Evolutionary conservation across 2,888 invertebrate species (phyloP), one percentile per base, ranked within the genome.

Genomic region (Ariolimax columbianus): DNA sequence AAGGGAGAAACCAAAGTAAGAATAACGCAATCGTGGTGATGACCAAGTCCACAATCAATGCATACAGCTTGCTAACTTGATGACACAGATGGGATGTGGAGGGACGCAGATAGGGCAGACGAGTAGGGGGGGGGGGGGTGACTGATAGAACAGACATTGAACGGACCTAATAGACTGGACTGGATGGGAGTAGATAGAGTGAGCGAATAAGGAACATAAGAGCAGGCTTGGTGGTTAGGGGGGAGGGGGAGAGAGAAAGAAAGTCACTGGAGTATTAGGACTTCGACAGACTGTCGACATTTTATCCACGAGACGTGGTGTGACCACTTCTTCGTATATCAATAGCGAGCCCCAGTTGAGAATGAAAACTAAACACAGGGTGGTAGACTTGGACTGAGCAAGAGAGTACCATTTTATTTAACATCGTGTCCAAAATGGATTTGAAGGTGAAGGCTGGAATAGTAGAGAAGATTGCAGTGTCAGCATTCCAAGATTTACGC

Each of bases 291-390:
- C n/a, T 1, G 33, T 51, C 51, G 75, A 51, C 75, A 30, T 30
- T 75, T 47, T 33, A 19, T 19, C 43, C 19, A 19, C 33, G 9
- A 55, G 51, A 75, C 43, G 38, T n/a, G 73, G n/a, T 51, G 33
- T 75, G 75, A 75, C 75, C 75, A 30, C 30, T 11, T n/a, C 43
- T 73, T 73, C 73, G 7, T 73, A 47, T 73, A 43, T 73, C 73
- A 51, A 55, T 36, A 51, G 23, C 33, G 36, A 75, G 33, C 75
- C 33, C 30, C 4, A 51, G 51, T 33, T 33, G 51, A 47, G 51
- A 75, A 51, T 51, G 75, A 51, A 47, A 75, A 51, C 75, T 36
- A 47, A 51, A 51, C 51, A 75, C 33, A 33, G 51, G 33, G 6
- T 75, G 33, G 75, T 51, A 30, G 17, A 51, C 51, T 33, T 51